Evolutionary conservation across 1,140 invertebrate species (phyloP), one percentile per base, ranked within the genome.

Genomic region (Zaprionus nigranus): DNA sequence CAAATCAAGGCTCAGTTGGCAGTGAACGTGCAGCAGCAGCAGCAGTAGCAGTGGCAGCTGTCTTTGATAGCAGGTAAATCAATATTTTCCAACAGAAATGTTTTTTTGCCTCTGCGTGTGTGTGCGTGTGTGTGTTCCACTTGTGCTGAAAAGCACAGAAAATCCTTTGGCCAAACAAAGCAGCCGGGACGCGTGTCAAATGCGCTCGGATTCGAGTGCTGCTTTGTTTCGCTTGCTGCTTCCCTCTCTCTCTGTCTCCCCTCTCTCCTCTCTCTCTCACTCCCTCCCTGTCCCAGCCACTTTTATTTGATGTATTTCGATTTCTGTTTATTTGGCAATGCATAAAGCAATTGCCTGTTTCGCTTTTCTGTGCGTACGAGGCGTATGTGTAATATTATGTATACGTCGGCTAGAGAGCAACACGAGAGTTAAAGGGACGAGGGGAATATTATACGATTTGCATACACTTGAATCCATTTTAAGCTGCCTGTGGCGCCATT

Each of bases 11-110:
- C 58, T 43, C 58, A 24, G 58, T 28, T 38, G 58, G 30, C 36
- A 34, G 34, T 24, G 34, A 69, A 64, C 56, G 73, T 71, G 82
- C 64, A 46, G 40, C 40, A 46, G 40, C 40, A 46, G 53, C 54
- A 54, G 78, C 81, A 30, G n/a, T n/a, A 54, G 78, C 81, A 43
- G 53, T 38, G 49, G 81, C 81, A 86, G 82, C 75, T 88, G 84
- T 67, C 85, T 81, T 84, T 90, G 85, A 81, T 90, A 69, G 85
- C 85, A 85, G 85, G 85, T 88, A 90, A 88, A 88, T 88, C 85
- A 88, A 88, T 88, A 88, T 82, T 84, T 90, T 90, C 75, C 85
- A 90, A 90, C 69, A 74, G 71, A 74, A 78, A 82, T 72, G 78
- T 82, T 69, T 63, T 51, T 63, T 59, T 75, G 69, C 54, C 13